Conservation (phyloP, 2,888 invertebrate genomes). For the Amblyjoppa fuscipennis region DNA sequence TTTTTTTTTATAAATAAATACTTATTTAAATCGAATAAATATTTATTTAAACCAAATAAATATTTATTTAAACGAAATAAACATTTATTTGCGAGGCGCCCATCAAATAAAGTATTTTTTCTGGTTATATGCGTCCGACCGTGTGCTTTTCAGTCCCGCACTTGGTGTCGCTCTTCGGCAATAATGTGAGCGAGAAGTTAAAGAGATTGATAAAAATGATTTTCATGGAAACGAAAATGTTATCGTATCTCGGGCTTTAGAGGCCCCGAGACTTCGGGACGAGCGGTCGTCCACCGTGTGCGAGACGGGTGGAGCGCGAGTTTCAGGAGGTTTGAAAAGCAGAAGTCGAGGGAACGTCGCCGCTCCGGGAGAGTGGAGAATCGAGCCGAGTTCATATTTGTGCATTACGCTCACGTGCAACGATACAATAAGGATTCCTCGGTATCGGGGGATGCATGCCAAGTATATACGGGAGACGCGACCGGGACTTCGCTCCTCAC, state of each 20-base stretch:
- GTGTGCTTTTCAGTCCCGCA: too few relatives aligned
- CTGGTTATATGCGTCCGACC: too few relatives aligned
- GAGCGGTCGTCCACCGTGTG: constrained; percentile 37
- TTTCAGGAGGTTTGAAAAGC: constrained; percentile 50
- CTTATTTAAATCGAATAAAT: too few relatives aligned
- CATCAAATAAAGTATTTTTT: too few relatives aligned
- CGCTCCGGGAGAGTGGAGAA: constrained; percentile 70
- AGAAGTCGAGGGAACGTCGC: constrained; percentile 44
- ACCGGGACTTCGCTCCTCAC: constrained; percentile 55
- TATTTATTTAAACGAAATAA: too few relatives aligned
- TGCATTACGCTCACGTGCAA: constrained; percentile 85
- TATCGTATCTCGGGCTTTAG: constrained; percentile 34
- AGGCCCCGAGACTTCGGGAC: constrained; percentile 55
- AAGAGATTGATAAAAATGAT: too few relatives aligned
- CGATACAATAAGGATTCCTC: constrained; percentile 85
- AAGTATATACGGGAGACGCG: constrained; percentile 77
- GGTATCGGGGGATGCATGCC: constrained; percentile 85
- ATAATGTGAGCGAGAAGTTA: too few relatives aligned
- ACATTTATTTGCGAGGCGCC: too few relatives aligned
- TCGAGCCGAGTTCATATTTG: constrained; percentile 83
- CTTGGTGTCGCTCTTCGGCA: too few relatives aligned
- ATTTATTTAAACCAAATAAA: too few relatives aligned
- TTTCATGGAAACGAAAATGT: constrained; percentile 30
- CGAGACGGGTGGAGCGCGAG: constrained; percentile 23
- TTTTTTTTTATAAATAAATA: too few relatives aligned